Evolutionary conservation across 2,888 invertebrate species (phyloP).

Genomic region (Beris morrisii): DNA sequence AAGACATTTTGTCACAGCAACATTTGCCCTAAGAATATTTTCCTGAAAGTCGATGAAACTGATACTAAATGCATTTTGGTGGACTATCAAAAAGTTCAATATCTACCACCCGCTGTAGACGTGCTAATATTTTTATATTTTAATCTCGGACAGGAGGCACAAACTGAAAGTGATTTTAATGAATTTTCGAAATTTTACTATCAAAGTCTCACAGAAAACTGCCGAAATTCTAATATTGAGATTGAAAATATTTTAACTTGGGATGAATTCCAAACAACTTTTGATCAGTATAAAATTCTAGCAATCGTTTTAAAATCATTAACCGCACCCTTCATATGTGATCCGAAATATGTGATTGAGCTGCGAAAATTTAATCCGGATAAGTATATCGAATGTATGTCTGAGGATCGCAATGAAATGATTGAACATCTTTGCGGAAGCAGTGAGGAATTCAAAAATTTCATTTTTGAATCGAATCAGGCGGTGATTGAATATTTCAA

Average conservation of each 20-base stretch:
- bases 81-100: constrained; percentile 51
- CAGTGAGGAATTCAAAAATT: constrained; percentile 43
- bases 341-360: constrained; percentile 48
- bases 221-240: constrained; percentile 51
- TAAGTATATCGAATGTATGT: constrained; percentile 54
- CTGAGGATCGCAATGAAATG: constrained; percentile 52
- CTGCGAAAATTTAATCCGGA: constrained; percentile 50
- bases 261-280: constrained; percentile 50
- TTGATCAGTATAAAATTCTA: constrained; percentile 46
- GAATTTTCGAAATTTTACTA: constrained; percentile 60
- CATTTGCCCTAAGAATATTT: constrained; percentile 53
- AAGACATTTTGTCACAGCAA: constrained; percentile 58
- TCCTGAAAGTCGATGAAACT: constrained; percentile 42
- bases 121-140: constrained; percentile 48
- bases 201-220: constrained; percentile 50
- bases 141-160: constrained; percentile 43
- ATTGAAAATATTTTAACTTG: constrained; percentile 50
- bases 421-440: constrained; percentile 48
- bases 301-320: constrained; percentile 50
- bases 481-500: constrained; percentile 9
- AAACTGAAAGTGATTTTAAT: constrained; percentile 45
- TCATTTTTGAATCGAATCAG: constrained; percentile 17
- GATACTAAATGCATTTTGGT: constrained; percentile 53
- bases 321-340: constrained; percentile 52
- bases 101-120: constrained; percentile 51